Conservation (phyloP, 2,797 vertebrate species). For the Gephyroberyx darwinii region DNA sequence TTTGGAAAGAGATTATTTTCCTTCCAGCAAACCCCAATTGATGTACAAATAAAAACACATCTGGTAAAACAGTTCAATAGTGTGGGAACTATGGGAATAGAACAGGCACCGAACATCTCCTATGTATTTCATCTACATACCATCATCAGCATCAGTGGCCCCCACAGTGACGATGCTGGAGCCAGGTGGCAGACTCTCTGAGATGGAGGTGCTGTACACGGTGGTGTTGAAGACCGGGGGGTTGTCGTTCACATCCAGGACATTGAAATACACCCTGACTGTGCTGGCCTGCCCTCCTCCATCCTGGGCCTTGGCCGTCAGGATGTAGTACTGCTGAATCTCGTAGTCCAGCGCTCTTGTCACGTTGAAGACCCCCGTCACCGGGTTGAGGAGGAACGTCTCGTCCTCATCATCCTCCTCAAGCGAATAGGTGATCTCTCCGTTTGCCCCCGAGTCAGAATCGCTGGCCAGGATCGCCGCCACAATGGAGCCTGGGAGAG, state of each 20-base stretch:
- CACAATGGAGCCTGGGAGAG: slow-evolving; percentile 90
- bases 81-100: too few species aligned
- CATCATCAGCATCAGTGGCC: slow-evolving; percentile 89
- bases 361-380: slow-evolving; percentile 96
- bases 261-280: slow-evolving; percentile 93
- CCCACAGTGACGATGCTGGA: slow-evolving; percentile 85
- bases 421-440: slow-evolving; percentile 93
- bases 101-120: too few species aligned
- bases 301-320: slow-evolving; percentile 87
- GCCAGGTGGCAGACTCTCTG: slow-evolving; percentile 87
- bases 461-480: slow-evolving; percentile 95
- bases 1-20: too few species aligned
- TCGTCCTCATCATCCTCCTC: slow-evolving; percentile 94
- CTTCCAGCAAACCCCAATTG: too few species aligned
- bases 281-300: slow-evolving; percentile 89
- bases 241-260: slow-evolving; percentile 94
- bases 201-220: slow-evolving; percentile 87
- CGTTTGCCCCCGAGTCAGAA: slow-evolving; percentile 90
- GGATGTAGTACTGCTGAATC: slow-evolving; percentile 90
- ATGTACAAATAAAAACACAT: too few species aligned
- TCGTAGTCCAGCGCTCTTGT: slow-evolving; percentile 91
- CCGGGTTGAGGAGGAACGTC: slow-evolving; percentile 91
- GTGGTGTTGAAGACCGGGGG: slow-evolving; percentile 84
- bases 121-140: slow-evolving; percentile 76
- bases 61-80: too few species aligned